Base-by-base conservation (phyloP, 1,140 invertebrate species). In the Orius insidiosus region DNA sequence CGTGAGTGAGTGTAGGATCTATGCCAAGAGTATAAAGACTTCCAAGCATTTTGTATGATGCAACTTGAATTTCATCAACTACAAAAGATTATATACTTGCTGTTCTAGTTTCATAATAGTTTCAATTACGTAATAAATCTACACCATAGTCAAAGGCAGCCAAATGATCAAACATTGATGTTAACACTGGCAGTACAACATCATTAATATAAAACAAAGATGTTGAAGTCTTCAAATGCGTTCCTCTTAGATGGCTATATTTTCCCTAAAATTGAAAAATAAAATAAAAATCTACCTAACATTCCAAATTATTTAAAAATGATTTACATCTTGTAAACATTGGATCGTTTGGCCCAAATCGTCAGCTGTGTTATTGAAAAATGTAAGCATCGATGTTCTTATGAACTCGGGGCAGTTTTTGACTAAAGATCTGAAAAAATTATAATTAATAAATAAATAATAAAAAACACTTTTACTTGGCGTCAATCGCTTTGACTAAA, bases 371-470 rank as follows among this genome's bases (percentile, higher is more conserved):
- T 98, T 96, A 62, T 98, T 98, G 70, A 99, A 98, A 67, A 98
- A 99, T 5, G 93, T 97, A 36, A 98, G 63, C 79, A 99, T 90
- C 0, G 90, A 96, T 0, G 96, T 97, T 50, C 96, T 74, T 43
- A 99, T 93, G 59, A 99, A 98, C 61, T 99, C 96, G 0, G 93
- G 94, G 58, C 93, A 96, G 64, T 90, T 96, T 61, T 98, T 98
- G 6, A 94, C 89, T 7, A 99, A 69, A 0, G 94, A 95, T 54
- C n/a, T n/a, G n/a, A n/a, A n/a, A n/a, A n/a, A n/a, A n/a, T n/a
- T n/a, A n/a, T n/a, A n/a, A n/a, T n/a, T n/a, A n/a, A n/a, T n/a
- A n/a, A n/a, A n/a, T n/a, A n/a, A n/a, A n/a, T n/a, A n/a, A n/a
- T n/a, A n/a, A n/a, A n/a, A n/a, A n/a, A n/a, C n/a, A n/a, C n/a